Conservation (phyloP, 2,888 invertebrate genomes). For the Ephialtes manifestator region DNA sequence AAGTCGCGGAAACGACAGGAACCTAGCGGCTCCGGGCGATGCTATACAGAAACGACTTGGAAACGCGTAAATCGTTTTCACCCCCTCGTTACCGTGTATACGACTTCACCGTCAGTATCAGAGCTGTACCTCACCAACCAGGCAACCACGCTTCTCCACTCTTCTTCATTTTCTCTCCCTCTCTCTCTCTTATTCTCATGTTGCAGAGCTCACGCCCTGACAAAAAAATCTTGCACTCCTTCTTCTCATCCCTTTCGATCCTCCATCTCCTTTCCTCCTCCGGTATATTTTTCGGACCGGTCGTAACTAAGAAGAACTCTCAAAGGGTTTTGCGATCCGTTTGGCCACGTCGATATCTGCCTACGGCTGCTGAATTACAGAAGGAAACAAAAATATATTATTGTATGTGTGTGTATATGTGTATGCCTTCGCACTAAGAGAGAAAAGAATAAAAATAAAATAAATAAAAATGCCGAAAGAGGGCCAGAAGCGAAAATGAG, state of each 20-base stretch:
- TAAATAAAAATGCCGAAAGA: slow-evolving; percentile 48
- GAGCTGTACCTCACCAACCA: slow-evolving; percentile 3
- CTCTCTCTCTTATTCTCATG: not conserved
- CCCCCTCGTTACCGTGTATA: slow-evolving; percentile 57
- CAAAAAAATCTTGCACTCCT: not conserved
- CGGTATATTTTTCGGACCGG: slow-evolving; percentile 79
- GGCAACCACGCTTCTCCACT: not conserved
- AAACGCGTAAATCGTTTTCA: slow-evolving; percentile 18
- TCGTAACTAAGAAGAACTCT: slow-evolving; percentile 74
- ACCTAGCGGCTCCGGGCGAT: slow-evolving; percentile 41
- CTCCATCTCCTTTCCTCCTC: slow-evolving; percentile 61
- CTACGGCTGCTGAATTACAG: slow-evolving; percentile 49
- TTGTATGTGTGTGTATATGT: not conserved
- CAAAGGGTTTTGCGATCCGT: slow-evolving; percentile 37
- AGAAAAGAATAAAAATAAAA: not conserved
- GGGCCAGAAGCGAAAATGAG: slow-evolving; percentile 33
- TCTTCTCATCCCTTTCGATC: slow-evolving; percentile 18
- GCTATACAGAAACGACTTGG: slow-evolving; percentile 48
- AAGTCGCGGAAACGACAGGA: slow-evolving; percentile 61
- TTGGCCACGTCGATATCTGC: slow-evolving; percentile 63
- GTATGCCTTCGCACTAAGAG: slow-evolving; percentile 4
- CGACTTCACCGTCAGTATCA: slow-evolving; percentile 24
- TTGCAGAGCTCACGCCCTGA: slow-evolving; percentile 10
- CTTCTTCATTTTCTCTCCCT: slow-evolving; percentile 2
- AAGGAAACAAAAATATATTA: slow-evolving; percentile 14